Evolutionary conservation across 2,113 vertebrate species (phyloP), one percentile per base, ranked within the genome.

Genomic region (Nesoenas mayeri): DNA sequence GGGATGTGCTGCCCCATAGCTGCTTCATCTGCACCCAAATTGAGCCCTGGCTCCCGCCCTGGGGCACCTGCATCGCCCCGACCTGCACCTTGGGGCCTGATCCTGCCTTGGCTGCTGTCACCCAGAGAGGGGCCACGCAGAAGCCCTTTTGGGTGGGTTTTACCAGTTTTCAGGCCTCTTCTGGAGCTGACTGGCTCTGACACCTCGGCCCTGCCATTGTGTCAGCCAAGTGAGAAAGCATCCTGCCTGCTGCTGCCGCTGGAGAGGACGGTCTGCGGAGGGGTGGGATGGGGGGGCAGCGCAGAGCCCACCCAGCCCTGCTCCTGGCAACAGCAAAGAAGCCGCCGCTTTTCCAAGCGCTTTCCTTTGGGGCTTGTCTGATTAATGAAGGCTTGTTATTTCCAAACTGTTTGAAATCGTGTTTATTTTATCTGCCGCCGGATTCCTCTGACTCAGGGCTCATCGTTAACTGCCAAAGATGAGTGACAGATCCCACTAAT

Each of bases 401-500:
- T 96, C 91, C 93, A 95, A 96, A 97, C 94, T 96, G 93, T 95
- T 97, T 96, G 95, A 96, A 97, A 97, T 75, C 51, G 86, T 95
- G 91, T 96, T 97, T 97, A 96, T 96, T 97, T 97, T 96, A 96
- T 94, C 91, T 91, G 94, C 95, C 0, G 62, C 89, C 3, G 89
- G 89, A 96, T 97, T 97, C 91, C 94, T 96, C 74, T 95, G 96
- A 96, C 96, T 97, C 84, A 88, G 88, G 93, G 97, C 95, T 89
- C 95, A 91, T 93, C 85, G 72, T 92, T 95, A 95, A 94, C 93
- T 96, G 95, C 94, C 95, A 96, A 80, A 96, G 91, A 97, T 97
- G 96, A 97, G 91, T 97, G 97, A 96, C 96, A 97, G 96, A 97
- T 92, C 89, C 91, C 0, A 6, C 95, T 97, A 97, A 97, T 97